Base-by-base conservation (phyloP, 2,113 vertebrate genomes). In the Cephalopholis sonnerati region DNA sequence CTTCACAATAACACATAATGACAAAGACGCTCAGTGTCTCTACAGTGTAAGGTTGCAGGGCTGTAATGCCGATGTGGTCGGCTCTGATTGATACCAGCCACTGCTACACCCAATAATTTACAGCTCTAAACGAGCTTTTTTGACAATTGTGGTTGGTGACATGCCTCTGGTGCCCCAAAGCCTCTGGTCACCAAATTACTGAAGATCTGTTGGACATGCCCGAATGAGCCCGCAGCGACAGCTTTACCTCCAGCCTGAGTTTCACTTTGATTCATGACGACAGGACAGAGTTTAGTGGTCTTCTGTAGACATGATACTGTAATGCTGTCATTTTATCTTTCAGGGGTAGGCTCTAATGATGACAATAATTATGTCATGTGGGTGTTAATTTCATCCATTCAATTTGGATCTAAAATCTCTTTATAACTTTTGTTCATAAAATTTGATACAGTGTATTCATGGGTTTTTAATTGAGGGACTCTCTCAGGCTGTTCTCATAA, bases 191-290 rank as follows among this genome's bases (percentile, higher is more conserved):
- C 36, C 36, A 39, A 64, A 68, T 72, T 24, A 77, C 77, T 27
- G 27, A 72, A 48, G 54, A 72, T 76, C 25, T 41, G 46, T n/a
- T 25, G 67, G 61, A 71, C 66, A 13, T 51, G 54, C 55, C 71
- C 32, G 55, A 75, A 53, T 27, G 57, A 61, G 65, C 66, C 54
- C 64, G 66, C 55, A 51, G 59, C 10, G 10, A 66, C 74, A 66
- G 81, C 25, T 87, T 82, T 29, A 66, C 29, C 59, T 72, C 54
- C 15, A 3, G 53, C 46, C 74, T 9, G 82, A 51, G 50, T 70
- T 65, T 7, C 25, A 55, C 80, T 65, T 54, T 79, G 77, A 77
- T 74, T 81, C 69, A 65, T 63, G 22, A 64, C 18, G 53, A 54
- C 65, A 46, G 27, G 54, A 16, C 17, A 3, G 8, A 41, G 41